phyloP scores from a whole-genome alignment of 2,888 invertebrate genomes.

The Girardia tigrina region DNA sequence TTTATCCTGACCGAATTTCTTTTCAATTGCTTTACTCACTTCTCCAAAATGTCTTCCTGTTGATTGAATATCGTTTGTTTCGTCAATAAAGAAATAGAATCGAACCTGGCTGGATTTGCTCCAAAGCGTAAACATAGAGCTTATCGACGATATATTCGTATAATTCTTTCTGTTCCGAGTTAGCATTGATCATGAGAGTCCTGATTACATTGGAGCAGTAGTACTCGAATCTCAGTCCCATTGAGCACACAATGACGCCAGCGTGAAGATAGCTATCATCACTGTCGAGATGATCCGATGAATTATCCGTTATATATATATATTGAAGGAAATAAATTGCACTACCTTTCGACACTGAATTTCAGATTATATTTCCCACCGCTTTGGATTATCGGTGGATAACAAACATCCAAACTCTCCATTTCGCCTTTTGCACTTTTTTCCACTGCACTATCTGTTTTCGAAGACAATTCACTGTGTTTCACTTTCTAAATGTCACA shows the following conservation, averaged over 20 bases:
- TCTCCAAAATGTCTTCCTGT: slow-evolving; percentile 65
- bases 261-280: slow-evolving; percentile 86
- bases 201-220: slow-evolving; percentile 95
- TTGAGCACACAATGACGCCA: slow-evolving; percentile 80
- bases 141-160: slow-evolving; percentile 74
- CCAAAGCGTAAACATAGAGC: slow-evolving; percentile 75
- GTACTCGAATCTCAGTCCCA: slow-evolving; percentile 84
- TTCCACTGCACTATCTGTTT: slow-evolving; percentile 77
- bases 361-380: slow-evolving; percentile 93
- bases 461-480: slow-evolving; percentile 82
- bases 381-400: slow-evolving; percentile 94
- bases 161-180: slow-evolving; percentile 59
- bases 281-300: slow-evolving; percentile 52
- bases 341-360: slow-evolving; percentile 67
- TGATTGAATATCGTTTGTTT: slow-evolving; percentile 28
- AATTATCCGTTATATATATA: slow-evolving; percentile 26
- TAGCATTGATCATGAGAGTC: slow-evolving; percentile 86
- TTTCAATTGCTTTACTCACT: slow-evolving; percentile 70
- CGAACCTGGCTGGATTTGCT: slow-evolving; percentile 61
- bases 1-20: slow-evolving; percentile 70
- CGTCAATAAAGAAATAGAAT: slow-evolving; percentile 16
- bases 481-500: slow-evolving; percentile 68
- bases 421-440: slow-evolving; percentile 84
- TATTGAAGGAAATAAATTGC: neutral
- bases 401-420: slow-evolving; percentile 80